phyloP scores from a whole-genome alignment of 2,797 vertebrate species.

The Choloepus didactylus region DNA sequence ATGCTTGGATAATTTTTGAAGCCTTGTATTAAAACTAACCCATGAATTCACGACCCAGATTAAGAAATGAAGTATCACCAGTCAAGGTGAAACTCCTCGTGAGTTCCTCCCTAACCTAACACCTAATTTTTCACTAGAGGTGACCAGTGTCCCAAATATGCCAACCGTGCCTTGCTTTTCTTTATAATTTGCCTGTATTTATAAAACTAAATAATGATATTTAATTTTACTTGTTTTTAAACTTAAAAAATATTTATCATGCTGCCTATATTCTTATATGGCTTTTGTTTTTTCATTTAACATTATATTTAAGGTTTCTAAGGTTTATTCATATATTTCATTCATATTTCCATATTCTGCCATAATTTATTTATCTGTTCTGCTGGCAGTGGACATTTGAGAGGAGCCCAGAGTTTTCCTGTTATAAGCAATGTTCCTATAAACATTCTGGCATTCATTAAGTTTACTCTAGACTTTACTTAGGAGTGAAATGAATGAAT shows the following conservation, averaged over 20 bases:
- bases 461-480: background rate
- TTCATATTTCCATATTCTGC: constrained; percentile 1
- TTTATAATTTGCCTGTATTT: background rate
- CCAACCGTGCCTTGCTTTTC: constrained; percentile 8
- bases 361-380: background rate
- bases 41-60: background rate
- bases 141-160: background rate
- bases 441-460: background rate
- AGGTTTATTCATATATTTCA: constrained; percentile 9
- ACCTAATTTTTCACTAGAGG: background rate
- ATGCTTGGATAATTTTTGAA: constrained; percentile 16
- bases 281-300: constrained; percentile 38
- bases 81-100: background rate
- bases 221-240: constrained; percentile 32
- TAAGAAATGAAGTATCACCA: background rate
- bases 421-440: background rate
- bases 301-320: background rate
- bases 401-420: background rate
- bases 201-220: background rate
- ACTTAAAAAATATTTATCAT: background rate
- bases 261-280: background rate
- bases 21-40: constrained; percentile 22
- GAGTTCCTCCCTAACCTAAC: background rate
- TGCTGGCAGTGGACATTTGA: background rate
- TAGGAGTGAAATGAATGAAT: background rate